Conservation (phyloP, 1,140 invertebrate genomes). For the Teleogryllus occipitalis region DNA sequence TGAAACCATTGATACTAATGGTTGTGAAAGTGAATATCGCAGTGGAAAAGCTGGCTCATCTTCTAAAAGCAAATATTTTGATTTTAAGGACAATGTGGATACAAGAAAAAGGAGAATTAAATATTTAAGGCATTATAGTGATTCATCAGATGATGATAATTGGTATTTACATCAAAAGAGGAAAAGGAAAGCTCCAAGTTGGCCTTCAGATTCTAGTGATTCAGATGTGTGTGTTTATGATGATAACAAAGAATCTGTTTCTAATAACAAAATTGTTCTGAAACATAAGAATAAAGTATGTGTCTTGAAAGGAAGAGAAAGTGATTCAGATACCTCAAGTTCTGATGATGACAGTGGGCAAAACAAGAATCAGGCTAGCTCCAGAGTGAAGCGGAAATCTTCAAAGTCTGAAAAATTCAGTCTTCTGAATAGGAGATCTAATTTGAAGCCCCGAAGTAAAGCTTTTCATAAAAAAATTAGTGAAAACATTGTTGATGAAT, state of each 20-base stretch:
- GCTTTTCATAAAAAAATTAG: neutral
- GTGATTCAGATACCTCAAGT: constrained; percentile 8
- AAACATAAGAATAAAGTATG: neutral
- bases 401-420: too few relatives aligned
- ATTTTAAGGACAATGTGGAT: neutral
- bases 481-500: neutral
- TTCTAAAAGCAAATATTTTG: constrained; percentile 1
- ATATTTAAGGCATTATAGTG: constrained; percentile 12
- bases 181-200: neutral
- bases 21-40: neutral
- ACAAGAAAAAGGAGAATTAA: constrained; percentile 16
- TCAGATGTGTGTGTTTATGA: neutral
- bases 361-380: too few relatives aligned
- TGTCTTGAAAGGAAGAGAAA: neutral
- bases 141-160: constrained; percentile 15
- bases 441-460: neutral
- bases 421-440: too few relatives aligned
- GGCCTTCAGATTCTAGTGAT: neutral
- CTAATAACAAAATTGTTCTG: neutral
- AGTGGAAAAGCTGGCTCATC: constrained; percentile 8
- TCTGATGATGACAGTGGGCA: neutral
- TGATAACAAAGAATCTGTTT: neutral
- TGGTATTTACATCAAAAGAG: constrained; percentile 9
- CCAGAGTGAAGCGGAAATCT: too few relatives aligned
- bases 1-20: neutral